Base-by-base conservation (phyloP, 1,140 invertebrate genomes). In the Drosophila ananassae region DNA sequence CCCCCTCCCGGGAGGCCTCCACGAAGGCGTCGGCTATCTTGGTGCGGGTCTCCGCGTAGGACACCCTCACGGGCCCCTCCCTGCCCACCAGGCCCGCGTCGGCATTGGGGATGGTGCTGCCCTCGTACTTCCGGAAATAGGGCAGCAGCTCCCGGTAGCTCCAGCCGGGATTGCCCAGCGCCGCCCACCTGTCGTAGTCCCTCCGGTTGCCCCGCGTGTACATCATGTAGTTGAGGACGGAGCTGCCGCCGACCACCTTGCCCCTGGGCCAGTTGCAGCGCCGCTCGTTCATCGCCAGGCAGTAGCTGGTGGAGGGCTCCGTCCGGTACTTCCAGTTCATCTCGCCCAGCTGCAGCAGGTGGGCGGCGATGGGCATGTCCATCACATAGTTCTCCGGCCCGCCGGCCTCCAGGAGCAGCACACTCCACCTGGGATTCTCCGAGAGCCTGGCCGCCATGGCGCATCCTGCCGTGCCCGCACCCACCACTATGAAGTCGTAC, bases 161-260 rank as follows among this genome's bases (percentile, higher is more conserved):
- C 98, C 97, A 98, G 0, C 95, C 96, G 0, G 91, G 73, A 64
- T 97, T 97, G 0, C 97, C 97, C 80, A 96, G 89, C 2, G 82
- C 75, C 4, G 94, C 94, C 97, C 97, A 98, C 13, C 94, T 92
- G 82, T 98, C 95, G 79, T 96, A 98, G 85, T 98, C 96, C 10
- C 81, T 77, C 2, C 94, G 92, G 81, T 95, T 92, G 4, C 97
- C 96, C 72, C 97, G 28, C 0, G 97, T 96, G 74, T 97, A 97
- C 41, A 98, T 96, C 97, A 98, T 97, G 68, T 97, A 97, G 85
- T 98, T 98, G 0, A 98, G 91, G 0, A 96, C 96, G 55, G 96
- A 96, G 0, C 96, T 97, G 0, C 97, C 97, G 3, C 97, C 97
- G 79, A 97, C 93, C 0, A 96, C 95, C 90, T 96, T 96, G 2